Evolutionary conservation across 2,797 vertebrate genomes (phyloP).

Genomic region (Hydrocynus forskahlii): DNA sequence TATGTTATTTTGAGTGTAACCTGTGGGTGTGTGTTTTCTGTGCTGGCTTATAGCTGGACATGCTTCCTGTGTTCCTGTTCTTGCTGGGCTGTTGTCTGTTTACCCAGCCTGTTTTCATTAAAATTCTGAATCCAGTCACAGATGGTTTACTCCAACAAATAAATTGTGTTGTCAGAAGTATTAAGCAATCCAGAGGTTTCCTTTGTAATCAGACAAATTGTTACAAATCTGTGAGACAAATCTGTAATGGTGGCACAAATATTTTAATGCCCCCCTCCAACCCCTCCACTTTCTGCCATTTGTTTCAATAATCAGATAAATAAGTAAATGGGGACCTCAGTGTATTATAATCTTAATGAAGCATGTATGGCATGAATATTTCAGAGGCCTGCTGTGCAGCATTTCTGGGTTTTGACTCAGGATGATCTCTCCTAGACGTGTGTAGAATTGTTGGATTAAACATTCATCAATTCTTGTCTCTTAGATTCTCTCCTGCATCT

Average conservation of each 20-base stretch:
- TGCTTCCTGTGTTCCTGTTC: neutral
- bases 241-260: slow-evolving; percentile 70
- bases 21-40: neutral
- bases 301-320: slow-evolving; percentile 82
- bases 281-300: slow-evolving; percentile 74
- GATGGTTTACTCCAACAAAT: slow-evolving; percentile 50
- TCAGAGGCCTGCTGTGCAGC: slow-evolving; percentile 80
- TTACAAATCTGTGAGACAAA: slow-evolving; percentile 82
- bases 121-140: slow-evolving; percentile 15
- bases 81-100: neutral
- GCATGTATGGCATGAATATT: slow-evolving; percentile 83
- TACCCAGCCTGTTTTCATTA: neutral
- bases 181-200: slow-evolving; percentile 67
- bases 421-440: slow-evolving; percentile 73
- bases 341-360: slow-evolving; percentile 83
- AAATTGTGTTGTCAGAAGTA: slow-evolving; percentile 73
- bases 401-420: slow-evolving; percentile 77
- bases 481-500: slow-evolving; percentile 76
- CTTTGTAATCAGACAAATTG: slow-evolving; percentile 80
- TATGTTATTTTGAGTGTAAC: too few relatives aligned
- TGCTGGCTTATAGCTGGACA: neutral
- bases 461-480: slow-evolving; percentile 82
- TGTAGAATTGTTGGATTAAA: slow-evolving; percentile 80
- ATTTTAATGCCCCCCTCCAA: slow-evolving; percentile 76
- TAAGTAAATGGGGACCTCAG: slow-evolving; percentile 74